Conservation (phyloP, 1,140 invertebrate genomes). For the Lycorma delicatula region DNA sequence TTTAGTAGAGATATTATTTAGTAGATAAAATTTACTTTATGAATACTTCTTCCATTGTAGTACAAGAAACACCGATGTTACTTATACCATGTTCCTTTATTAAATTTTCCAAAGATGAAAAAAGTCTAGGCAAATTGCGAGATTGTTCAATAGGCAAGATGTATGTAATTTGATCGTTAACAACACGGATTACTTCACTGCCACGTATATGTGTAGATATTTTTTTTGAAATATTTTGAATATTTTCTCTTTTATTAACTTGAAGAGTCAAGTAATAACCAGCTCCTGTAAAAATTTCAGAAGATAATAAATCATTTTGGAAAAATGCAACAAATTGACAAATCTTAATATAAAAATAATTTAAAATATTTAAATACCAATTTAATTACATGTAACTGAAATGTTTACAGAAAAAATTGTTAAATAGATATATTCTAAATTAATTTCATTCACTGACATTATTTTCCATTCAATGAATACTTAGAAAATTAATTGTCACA, state of each 20-base stretch:
- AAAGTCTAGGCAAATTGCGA: conserved; percentile 39
- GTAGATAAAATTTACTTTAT: conserved; percentile 45
- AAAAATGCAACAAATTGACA: too few species aligned
- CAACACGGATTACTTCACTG: background rate
- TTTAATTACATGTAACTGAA: too few species aligned
- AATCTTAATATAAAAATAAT: too few species aligned
- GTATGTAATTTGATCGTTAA: background rate
- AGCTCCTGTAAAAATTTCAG: background rate
- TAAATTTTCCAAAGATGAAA: conserved; percentile 41
- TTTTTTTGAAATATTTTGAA: background rate
- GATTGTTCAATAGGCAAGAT: conserved; percentile 19
- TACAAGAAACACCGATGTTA: conserved; percentile 50
- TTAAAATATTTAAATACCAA: too few species aligned
- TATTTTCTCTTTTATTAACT: background rate
- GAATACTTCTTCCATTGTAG: conserved; percentile 60
- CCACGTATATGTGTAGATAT: background rate
- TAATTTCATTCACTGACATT: too few species aligned
- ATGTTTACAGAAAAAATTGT: too few species aligned
- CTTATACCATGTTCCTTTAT: conserved; percentile 41
- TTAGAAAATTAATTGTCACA: too few species aligned
- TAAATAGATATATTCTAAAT: too few species aligned
- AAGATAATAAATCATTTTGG: too few species aligned
- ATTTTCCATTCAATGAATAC: too few species aligned
- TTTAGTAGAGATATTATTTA: too few species aligned
- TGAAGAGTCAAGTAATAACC: background rate